phyloP scores from a whole-genome alignment of 2,113 vertebrate species.

The Acinonyx jubatus region DNA sequence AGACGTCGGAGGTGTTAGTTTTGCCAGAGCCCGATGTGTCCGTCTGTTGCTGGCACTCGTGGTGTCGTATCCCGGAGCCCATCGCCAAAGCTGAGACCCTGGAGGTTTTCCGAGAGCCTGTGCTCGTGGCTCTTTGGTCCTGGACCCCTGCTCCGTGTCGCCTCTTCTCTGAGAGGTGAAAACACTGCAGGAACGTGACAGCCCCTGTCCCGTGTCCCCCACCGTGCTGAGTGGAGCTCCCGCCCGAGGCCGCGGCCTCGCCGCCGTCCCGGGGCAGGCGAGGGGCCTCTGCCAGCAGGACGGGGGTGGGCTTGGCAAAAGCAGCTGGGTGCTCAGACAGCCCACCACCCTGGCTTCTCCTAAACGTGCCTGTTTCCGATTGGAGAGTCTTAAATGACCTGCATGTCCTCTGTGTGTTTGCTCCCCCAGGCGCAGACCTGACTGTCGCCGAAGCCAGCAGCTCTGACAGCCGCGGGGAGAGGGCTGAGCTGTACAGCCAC shows the following conservation, averaged over 20 bases:
- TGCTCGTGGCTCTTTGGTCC: background rate
- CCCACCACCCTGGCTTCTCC: fast-evolving
- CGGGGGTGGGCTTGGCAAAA: fast-evolving
- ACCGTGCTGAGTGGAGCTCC: fast-evolving
- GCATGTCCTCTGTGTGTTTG: background rate
- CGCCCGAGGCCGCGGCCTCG: fast-evolving
- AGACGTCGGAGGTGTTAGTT: background rate
- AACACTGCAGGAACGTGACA: too few species aligned
- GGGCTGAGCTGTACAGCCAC: conserved; percentile 89
- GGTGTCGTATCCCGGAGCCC: background rate
- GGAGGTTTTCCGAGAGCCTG: background rate
- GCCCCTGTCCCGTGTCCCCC: background rate
- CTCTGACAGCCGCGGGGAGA: conserved; percentile 91
- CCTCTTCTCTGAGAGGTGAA: background rate
- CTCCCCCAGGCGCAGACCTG: conserved; percentile 87
- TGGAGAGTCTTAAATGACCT: background rate
- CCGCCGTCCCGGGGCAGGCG: fast-evolving
- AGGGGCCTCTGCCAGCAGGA: background rate
- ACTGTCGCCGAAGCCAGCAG: conserved; percentile 89
- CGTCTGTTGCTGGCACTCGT: background rate
- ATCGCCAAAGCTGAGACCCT: background rate
- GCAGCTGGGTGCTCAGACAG: background rate
- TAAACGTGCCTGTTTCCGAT: fast-evolving
- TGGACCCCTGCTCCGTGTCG: background rate
- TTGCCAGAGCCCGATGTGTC: background rate